These are phyloP conservation scores for Chlamydotis undulata DNA, from an alignment of 2,113 vertebrate genomes.

Conservation along the genomic window DNA sequence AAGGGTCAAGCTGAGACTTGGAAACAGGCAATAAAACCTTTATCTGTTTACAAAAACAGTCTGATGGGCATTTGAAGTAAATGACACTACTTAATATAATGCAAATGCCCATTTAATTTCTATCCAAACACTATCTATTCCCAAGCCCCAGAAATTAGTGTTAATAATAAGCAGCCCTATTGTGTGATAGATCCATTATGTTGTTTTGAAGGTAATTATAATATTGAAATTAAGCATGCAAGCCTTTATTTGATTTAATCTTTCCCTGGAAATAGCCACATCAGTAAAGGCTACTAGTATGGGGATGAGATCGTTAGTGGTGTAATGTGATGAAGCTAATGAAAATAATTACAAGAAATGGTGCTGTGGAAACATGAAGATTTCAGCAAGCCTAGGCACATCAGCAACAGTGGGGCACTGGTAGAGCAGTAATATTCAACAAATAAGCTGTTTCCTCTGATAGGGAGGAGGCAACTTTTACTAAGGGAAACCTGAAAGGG, in stretches of 20 bases:
- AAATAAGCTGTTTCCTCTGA: background rate
- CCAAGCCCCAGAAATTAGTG: background rate
- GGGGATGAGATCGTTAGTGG: background rate
- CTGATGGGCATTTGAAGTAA: background rate
- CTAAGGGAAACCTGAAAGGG: background rate
- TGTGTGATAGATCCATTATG: background rate
- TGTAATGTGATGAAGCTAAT: background rate
- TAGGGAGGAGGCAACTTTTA: background rate
- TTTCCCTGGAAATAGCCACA: background rate
- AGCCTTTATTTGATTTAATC: background rate
- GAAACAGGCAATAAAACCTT: background rate
- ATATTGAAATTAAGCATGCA: background rate
- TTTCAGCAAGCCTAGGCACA: background rate
- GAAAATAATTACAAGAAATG: background rate
- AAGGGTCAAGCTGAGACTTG: background rate
- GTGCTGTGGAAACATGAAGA: background rate
- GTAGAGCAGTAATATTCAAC: background rate
- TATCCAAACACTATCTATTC: background rate
- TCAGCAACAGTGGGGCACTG: background rate
- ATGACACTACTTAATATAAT: background rate
- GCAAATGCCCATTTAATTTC: background rate
- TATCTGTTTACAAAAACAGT: background rate
- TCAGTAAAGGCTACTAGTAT: background rate
- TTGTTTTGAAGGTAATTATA: background rate
- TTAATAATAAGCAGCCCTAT: background rate